Evolutionary conservation across 1,140 invertebrate species (phyloP).

Genomic region (Neotoxoptera formosana): DNA sequence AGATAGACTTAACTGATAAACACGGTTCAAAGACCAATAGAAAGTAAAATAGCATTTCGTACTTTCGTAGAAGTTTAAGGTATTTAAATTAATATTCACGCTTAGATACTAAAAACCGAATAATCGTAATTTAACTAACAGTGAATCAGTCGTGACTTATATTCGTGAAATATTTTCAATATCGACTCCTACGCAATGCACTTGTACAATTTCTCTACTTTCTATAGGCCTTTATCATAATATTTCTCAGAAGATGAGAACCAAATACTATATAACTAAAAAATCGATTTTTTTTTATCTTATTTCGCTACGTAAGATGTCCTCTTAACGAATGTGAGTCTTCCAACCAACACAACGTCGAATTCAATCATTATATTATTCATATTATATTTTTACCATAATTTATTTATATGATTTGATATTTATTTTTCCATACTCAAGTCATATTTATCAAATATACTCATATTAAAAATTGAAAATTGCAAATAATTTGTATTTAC

Average conservation of each 20-base stretch:
- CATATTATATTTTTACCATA: background rate
- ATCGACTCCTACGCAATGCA: background rate
- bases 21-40: background rate
- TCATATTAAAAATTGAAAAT: too few relatives aligned
- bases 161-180: background rate
- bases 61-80: background rate
- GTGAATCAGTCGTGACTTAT: background rate
- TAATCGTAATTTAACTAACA: background rate
- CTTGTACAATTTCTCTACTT: background rate
- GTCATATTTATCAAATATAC: too few relatives aligned
- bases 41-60: background rate
- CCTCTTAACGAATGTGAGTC: background rate
- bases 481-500: background rate
- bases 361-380: background rate
- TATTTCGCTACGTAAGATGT: background rate
- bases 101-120: background rate
- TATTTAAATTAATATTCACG: background rate
- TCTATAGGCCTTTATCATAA: background rate
- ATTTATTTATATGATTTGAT: background rate
- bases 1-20: background rate
- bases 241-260: background rate
- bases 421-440: background rate
- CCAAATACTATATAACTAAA: background rate
- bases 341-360: background rate
- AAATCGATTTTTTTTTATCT: background rate